Base-by-base conservation (phyloP, 2,888 invertebrate genomes). In the Tipula confusa region DNA sequence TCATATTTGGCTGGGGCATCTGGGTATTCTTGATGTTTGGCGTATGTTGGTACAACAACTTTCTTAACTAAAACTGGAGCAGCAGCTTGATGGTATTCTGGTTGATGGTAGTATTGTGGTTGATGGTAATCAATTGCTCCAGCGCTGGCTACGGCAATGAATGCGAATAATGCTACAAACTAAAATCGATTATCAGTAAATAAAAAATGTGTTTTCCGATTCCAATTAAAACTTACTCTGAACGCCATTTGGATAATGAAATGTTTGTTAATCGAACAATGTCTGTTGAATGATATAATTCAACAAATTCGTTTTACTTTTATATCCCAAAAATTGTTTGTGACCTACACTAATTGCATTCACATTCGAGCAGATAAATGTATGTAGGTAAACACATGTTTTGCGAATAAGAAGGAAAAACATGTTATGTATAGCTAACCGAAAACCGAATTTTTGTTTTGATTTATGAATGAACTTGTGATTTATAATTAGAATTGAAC, bases 1-100 rank as follows among this genome's bases (percentile, higher is more conserved):
- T 90, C 90, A 85, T 91, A 91, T 83, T 89, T 89, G 29, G 89
- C 89, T 84, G 90, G 90, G 0, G 89, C 90, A 13, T 88, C 86
- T 5, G 31, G n/a, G 3, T n/a, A 28, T 81, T 81, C n/a, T 79
- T 79, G 79, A 2, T 1, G 9, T 29, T 3, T 81, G n/a, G 1
- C 29, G 18, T 81, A 81, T 13, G 81, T 29, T 31, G 81, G 81
- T 15, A 29, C 81, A 9, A 31, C 81, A 31, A 81, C 81, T 81
- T 29, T 29, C n/a, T 29, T 29, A 3, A 29, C 15, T 7, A 29
- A 29, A n/a, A 28, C 2, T 79, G 79, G 28, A 9, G 79, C 28
- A 5, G 79, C 11, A 29, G 13, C 29, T 13, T 9, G 13, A 79
- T 79, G 79, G 29, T 79, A 79, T 79, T 79, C 28, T 5, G 28